Percentiles rank a stretch among this genome's conserved stretches.
These are phyloP conservation scores for Bufo gargarizans DNA, from an alignment of 2,113 vertebrate species.

Conservation along the genomic window DNA sequence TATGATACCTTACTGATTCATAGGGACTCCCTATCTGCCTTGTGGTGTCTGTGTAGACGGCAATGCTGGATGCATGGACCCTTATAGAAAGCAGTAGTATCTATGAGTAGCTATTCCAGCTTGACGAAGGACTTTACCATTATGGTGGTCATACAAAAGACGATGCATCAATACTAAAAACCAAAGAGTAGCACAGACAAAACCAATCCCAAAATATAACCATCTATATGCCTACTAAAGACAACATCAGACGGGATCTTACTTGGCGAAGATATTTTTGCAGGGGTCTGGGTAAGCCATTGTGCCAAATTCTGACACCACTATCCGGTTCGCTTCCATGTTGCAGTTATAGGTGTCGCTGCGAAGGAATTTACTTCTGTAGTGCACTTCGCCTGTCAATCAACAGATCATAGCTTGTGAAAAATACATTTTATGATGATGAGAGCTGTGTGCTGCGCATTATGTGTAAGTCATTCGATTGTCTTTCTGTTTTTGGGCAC, in stretches of 20 bases:
- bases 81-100: no score
- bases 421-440: not conserved
- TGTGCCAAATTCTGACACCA: constrained; percentile 95
- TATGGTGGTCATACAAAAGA: no score
- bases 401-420: constrained; percentile 27
- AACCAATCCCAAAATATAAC: not conserved
- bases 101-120: no score
- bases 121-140: no score
- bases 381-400: constrained; percentile 85
- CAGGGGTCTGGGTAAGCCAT: constrained; percentile 94
- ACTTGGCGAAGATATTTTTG: constrained; percentile 94
- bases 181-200: not conserved
- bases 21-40: no score
- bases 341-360: constrained; percentile 87
- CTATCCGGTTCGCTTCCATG: constrained; percentile 81
- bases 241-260: constrained; percentile 59
- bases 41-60: no score
- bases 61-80: no score
- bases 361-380: constrained; percentile 88
- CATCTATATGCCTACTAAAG: not conserved
- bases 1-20: no score
- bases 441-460: not conserved
- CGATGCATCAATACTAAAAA: no score
- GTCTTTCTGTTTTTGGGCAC: no score
- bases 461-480: not conserved